Conservation (phyloP, 2,113 vertebrate genomes). For the Mus pahari region DNA sequence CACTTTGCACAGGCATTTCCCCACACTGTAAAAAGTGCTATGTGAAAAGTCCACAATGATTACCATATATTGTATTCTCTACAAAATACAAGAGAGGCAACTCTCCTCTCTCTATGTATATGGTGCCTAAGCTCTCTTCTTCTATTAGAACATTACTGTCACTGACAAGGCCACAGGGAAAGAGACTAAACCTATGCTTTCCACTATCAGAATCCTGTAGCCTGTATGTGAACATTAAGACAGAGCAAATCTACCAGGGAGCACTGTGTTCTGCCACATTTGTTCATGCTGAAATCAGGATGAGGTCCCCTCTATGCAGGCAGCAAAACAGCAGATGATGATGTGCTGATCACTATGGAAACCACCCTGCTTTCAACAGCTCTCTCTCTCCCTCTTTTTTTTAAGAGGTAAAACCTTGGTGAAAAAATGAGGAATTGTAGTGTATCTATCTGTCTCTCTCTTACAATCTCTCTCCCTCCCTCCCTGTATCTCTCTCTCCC, state of each 20-base stretch:
- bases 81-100: neutral
- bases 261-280: neutral
- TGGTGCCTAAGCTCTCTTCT: neutral
- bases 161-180: neutral
- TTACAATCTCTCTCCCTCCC: too few species aligned
- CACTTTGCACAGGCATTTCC: neutral
- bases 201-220: neutral
- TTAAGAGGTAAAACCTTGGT: neutral
- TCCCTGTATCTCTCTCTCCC: accelerated
- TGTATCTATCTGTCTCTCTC: neutral
- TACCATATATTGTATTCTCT: neutral
- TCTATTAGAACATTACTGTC: too few species aligned
- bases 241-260: neutral
- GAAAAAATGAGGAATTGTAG: neutral
- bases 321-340: neutral
- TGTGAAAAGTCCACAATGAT: neutral
- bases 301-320: neutral
- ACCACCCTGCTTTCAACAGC: neutral
- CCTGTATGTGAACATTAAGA: neutral
- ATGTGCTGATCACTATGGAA: neutral
- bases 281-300: neutral
- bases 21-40: neutral
- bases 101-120: neutral
- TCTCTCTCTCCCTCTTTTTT: neutral
- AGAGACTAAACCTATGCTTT: neutral